Evolutionary conservation across 2,888 invertebrate species (phyloP).

Genomic region (Eupithecia subumbrata): DNA sequence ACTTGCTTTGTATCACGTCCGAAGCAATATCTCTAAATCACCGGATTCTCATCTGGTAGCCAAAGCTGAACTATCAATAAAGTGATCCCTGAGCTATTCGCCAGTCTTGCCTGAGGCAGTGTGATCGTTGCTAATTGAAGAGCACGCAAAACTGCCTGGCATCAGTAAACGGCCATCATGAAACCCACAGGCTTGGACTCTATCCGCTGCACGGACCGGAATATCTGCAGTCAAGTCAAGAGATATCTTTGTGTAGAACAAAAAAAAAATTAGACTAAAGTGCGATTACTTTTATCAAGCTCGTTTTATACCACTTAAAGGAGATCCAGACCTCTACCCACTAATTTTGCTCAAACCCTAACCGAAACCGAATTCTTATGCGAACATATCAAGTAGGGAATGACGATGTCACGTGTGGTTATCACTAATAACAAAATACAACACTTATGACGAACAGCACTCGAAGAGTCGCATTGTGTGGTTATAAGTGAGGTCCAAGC

Average conservation of each 20-base stretch:
- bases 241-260: no score
- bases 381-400: no score
- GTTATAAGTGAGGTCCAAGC: not conserved
- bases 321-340: no score
- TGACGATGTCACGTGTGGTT: no score
- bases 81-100: not conserved
- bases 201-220: not conserved
- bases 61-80: not conserved
- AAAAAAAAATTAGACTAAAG: no score
- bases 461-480: not conserved
- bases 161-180: not conserved
- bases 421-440: no score
- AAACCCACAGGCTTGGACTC: not conserved
- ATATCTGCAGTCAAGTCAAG: no score
- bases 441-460: no score
- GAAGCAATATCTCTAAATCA: not conserved
- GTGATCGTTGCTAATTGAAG: slow-evolving; percentile 2
- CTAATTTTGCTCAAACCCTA: no score
- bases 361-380: no score
- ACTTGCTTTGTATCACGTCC: not conserved
- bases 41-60: not conserved
- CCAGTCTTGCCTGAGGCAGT: not conserved
- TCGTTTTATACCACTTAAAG: no score
- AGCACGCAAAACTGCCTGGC: not conserved
- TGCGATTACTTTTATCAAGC: no score